These are phyloP conservation scores for Drosophila grimshawi DNA, from an alignment of 1,140 invertebrate species.

Conservation along the genomic window DNA sequence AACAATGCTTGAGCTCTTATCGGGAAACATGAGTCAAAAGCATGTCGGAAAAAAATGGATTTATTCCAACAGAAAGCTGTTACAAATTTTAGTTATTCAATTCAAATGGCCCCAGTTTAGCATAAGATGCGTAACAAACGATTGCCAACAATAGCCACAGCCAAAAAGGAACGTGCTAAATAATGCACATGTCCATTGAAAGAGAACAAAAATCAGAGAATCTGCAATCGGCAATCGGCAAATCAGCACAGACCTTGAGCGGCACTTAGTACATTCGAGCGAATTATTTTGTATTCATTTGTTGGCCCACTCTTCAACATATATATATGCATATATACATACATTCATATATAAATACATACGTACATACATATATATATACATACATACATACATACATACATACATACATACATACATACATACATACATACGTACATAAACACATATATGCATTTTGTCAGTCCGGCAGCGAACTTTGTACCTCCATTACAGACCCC, in stretches of 20 bases:
- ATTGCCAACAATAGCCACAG: constrained; percentile 4
- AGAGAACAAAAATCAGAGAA: constrained; percentile 49
- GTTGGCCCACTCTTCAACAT: constrained; percentile 1
- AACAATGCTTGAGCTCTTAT: constrained; percentile 20
- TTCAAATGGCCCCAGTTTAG: constrained; percentile 52
- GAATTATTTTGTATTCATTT: constrained; percentile 46
- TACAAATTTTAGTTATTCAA: constrained; percentile 64
- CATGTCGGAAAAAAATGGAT: constrained; percentile 15
- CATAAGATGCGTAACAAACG: constrained; percentile 47
- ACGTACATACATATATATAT: too few relatives aligned
- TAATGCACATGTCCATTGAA: constrained; percentile 7
- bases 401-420: too few relatives aligned
- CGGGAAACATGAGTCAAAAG: constrained; percentile 42
- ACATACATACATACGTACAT: too few relatives aligned
- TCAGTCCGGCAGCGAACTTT: constrained; percentile 64
- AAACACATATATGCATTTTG: too few relatives aligned
- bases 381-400: too few relatives aligned
- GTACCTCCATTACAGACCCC: constrained; percentile 41
- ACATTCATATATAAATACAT: too few relatives aligned
- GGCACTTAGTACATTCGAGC: constrained; percentile 52
- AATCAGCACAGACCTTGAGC: constrained; percentile 61
- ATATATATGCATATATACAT: background rate
- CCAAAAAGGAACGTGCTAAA: constrained; percentile 10
- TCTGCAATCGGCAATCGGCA: constrained; percentile 14
- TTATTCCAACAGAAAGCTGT: constrained; percentile 11